Evolutionary conservation across 2,888 invertebrate genomes (phyloP).

Genomic region (Spatulosminthurus flaviceps): DNA sequence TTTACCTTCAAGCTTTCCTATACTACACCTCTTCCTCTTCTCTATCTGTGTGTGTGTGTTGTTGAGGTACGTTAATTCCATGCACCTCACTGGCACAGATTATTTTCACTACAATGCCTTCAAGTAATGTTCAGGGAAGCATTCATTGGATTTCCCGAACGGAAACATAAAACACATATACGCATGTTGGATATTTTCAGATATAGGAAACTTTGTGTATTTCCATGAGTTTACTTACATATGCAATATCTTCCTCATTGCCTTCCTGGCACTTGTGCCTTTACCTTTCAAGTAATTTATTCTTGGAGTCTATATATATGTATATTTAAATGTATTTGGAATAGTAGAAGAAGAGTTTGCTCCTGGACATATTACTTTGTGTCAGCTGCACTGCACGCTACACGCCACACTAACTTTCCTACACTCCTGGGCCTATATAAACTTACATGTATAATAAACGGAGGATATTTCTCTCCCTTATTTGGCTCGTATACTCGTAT

Average conservation of each 20-base stretch:
- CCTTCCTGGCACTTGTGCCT: background rate
- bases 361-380: conserved; percentile 20
- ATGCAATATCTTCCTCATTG: too few species aligned
- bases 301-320: too few species aligned
- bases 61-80: conserved; percentile 1
- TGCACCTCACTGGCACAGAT: conserved; percentile 32
- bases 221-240: background rate
- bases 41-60: background rate
- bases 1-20: background rate
- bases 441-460: too few species aligned
- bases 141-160: conserved; percentile 34
- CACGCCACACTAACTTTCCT: conserved; percentile 22
- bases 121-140: conserved; percentile 26
- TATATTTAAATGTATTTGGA: background rate
- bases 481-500: too few species aligned
- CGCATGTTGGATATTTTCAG: background rate
- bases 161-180: conserved; percentile 39
- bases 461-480: too few species aligned
- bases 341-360: background rate
- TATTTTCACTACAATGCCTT: conserved; percentile 24
- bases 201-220: too few species aligned
- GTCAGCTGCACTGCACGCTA: conserved; percentile 24
- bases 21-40: background rate
- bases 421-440: too few species aligned
- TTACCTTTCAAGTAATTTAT: background rate